phyloP scores from a whole-genome alignment of 2,113 vertebrate species.

The Siphamia tubifer region DNA sequence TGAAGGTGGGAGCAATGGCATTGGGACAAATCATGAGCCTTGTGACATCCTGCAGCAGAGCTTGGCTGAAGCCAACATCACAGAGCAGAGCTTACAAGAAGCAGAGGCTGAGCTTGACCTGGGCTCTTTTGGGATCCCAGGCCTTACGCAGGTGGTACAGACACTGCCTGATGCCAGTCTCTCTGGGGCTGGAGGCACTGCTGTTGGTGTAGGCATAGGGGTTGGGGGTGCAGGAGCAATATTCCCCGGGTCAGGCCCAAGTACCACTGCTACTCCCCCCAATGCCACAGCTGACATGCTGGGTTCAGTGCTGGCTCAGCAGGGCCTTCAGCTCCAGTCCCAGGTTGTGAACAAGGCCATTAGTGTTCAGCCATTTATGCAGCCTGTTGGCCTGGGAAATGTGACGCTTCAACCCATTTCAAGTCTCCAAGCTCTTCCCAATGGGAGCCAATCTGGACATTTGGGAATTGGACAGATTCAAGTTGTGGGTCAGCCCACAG shows the following conservation, averaged over 20 bases:
- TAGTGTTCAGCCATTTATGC: conserved; percentile 93
- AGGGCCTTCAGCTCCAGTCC: conserved; percentile 87
- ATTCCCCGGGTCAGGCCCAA: conserved; percentile 78
- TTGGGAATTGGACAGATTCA: conserved; percentile 93
- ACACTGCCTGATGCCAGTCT: conserved; percentile 85
- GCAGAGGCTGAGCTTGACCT: conserved; percentile 93
- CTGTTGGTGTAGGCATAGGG: conserved; percentile 78
- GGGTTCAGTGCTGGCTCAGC: conserved; percentile 89
- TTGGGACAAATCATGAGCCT: conserved; percentile 84
- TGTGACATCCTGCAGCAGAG: conserved; percentile 99
- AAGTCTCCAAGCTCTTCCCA: conserved; percentile 89
- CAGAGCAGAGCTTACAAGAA: conserved; percentile 92
- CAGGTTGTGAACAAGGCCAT: conserved; percentile 96
- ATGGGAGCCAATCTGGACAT: conserved; percentile 87
- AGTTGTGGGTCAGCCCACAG: conserved; percentile 91
- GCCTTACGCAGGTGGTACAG: conserved; percentile 87
- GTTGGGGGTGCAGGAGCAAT: conserved; percentile 83
- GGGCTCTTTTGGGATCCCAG: conserved; percentile 90
- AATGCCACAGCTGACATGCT: conserved; percentile 83
- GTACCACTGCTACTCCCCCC: conserved; percentile 65
- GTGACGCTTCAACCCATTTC: conserved; percentile 94
- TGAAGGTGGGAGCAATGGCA: conserved; percentile 77
- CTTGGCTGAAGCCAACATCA: conserved; percentile 97
- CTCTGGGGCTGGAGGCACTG: conserved; percentile 59
- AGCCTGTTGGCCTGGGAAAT: conserved; percentile 91